Conservation (phyloP, 2,797 vertebrate genomes). For the Hippopotamyrus pictus region DNA sequence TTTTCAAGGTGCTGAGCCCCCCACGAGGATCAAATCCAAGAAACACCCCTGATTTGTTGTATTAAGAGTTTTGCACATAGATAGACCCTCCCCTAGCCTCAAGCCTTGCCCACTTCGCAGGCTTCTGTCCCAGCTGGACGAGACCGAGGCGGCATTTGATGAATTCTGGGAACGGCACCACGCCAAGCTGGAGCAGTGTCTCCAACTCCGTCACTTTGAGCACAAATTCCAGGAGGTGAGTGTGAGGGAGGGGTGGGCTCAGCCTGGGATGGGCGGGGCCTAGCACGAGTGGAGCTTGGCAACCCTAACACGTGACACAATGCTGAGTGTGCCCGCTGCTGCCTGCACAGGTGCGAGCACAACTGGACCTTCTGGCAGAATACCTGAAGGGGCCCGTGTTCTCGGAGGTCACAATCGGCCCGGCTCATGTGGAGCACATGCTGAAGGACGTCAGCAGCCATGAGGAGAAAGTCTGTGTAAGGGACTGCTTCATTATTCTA, state of each 20-base stretch:
- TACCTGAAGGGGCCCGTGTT: conserved; percentile 62
- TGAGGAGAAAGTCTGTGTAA: conserved; percentile 79
- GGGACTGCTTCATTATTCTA: conserved; percentile 30
- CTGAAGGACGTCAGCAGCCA: conserved; percentile 74
- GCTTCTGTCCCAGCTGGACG: conserved; percentile 82
- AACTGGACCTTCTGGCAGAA: conserved; percentile 73
- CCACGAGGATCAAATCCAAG: neutral
- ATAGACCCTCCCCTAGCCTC: neutral
- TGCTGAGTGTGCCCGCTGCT: neutral
- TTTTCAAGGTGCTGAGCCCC: neutral
- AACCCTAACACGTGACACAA: neutral
- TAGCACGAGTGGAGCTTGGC: neutral
- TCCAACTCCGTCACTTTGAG: conserved; percentile 86
- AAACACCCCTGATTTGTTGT: neutral
- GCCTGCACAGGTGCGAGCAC: conserved; percentile 67
- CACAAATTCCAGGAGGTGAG: conserved; percentile 81
- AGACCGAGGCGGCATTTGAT: conserved; percentile 87
- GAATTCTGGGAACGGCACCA: conserved; percentile 92
- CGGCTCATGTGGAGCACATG: conserved; percentile 77
- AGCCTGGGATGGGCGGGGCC: neutral
- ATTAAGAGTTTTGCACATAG: neutral
- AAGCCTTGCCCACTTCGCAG: conserved; percentile 30
- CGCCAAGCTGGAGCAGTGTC: conserved; percentile 87
- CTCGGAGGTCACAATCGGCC: conserved; percentile 82
- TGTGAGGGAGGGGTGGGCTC: neutral